These are phyloP conservation scores for Enteromius treurensis DNA, from an alignment of 2,797 vertebrate genomes.

Conservation along the genomic window DNA sequence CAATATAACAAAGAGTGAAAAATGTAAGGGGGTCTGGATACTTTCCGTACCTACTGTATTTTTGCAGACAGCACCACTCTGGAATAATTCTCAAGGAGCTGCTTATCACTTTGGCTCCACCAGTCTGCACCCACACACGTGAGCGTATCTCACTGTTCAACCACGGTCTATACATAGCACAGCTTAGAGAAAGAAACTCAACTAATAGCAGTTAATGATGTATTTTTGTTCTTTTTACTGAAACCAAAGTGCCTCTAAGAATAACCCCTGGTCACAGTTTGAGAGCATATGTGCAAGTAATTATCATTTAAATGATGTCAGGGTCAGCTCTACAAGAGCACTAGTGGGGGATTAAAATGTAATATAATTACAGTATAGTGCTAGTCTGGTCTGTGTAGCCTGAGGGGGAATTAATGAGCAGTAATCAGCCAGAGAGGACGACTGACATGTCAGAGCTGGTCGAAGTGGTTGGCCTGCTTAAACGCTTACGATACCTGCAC, in stretches of 20 bases:
- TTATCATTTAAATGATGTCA: conserved; percentile 41
- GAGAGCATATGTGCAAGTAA: conserved; percentile 36
- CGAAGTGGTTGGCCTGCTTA: conserved; percentile 1
- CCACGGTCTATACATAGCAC: neutral
- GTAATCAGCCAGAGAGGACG: conserved; percentile 15
- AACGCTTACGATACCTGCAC: neutral
- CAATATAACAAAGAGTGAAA: too few relatives aligned
- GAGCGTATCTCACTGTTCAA: neutral
- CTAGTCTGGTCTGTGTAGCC: conserved; percentile 21
- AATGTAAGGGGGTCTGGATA: too few relatives aligned
- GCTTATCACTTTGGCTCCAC: conserved; percentile 1
- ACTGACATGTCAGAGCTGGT: conserved; percentile 2
- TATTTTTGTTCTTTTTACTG: conserved; percentile 26
- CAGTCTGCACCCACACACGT: conserved; percentile 11
- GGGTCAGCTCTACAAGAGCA: conserved; percentile 14
- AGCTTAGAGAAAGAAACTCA: conserved; percentile 2
- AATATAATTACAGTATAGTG: conserved; percentile 37
- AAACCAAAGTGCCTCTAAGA: conserved; percentile 21
- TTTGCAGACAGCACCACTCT: neutral
- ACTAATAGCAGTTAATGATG: conserved; percentile 33
- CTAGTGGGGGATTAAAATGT: conserved; percentile 31
- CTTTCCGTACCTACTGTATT: neutral
- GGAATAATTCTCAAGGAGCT: neutral
- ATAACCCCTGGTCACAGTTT: conserved; percentile 20
- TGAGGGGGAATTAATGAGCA: conserved; percentile 33